Base-by-base conservation (phyloP, 2,113 vertebrate genomes). In the Oxyruncus cristatus region DNA sequence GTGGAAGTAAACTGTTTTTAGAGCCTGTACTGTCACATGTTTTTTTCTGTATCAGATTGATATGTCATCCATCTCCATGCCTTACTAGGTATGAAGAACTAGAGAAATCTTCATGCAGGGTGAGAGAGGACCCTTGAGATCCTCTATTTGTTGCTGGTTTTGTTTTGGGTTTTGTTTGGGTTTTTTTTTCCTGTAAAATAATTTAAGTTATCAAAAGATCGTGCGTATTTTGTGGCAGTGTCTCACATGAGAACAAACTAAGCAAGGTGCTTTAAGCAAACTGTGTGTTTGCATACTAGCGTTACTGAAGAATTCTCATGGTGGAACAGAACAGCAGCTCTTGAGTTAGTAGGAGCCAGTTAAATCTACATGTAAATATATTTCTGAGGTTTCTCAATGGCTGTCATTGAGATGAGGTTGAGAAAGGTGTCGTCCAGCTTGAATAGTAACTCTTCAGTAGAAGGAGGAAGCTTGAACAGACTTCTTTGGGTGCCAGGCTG, bases 291-390 rank as follows among this genome's bases (percentile, higher is more conserved):
- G 49, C 72, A 47, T 63, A 5, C 11, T 63, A 8, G 35, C 27
- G 10, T 67, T 81, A 22, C 59, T 86, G 3, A 8, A 12, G 76
- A 74, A 55, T 77, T 83, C 37, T 90, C 4, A 2, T 22, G 50
- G 28, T 78, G 65, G 56, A 61, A 78, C 76, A 67, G 53, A 81
- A 63, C 50, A 86, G 41, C 70, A 79, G 50, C 41, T 81, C 56
- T 47, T 67, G 41, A 76, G 6, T 75, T 67, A 71, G 28, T 74
- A 35, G 79, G 52, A 92, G 50, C 63, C 68, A 71, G 76, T 81
- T 88, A 86, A 70, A 71, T 58, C 33, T 75, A 46, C 70, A 91
- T 41, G 68, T 93, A 95, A 91, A 84, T 93, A 78, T 84, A 91
- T 88, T 85, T 63, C 91, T 61, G 61, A 89, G 72, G 42, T 89